Evolutionary conservation across 1,140 invertebrate species (phyloP).

Genomic region (Platorchestia sp.): DNA sequence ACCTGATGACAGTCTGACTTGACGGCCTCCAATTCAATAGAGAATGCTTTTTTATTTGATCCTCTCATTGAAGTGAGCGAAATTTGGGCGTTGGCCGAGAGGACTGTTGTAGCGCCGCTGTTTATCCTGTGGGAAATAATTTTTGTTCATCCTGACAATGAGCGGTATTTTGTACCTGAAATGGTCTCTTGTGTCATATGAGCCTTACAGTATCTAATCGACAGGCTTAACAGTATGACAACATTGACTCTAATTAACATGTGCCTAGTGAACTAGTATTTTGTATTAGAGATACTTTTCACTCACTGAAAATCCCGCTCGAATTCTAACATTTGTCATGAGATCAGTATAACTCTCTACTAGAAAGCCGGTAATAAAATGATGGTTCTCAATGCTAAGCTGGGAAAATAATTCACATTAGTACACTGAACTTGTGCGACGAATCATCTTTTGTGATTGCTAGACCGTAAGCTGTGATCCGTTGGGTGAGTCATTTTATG

Average conservation of each 20-base stretch:
- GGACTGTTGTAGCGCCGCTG: neutral
- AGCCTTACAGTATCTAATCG: neutral
- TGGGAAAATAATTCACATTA: no score
- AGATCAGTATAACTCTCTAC: no score
- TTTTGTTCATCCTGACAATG: neutral
- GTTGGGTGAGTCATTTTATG: no score
- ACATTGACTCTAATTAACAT: neutral
- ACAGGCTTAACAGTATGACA: neutral
- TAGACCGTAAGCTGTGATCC: no score
- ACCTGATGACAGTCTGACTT: constrained; percentile 10
- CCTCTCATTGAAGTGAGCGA: neutral
- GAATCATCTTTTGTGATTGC: no score
- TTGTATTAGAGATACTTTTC: no score
- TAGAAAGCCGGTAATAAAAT: no score
- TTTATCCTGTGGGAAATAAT: neutral
- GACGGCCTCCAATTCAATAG: neutral
- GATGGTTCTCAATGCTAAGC: no score
- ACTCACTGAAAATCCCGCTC: no score
- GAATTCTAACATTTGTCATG: no score
- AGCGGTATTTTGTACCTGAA: neutral
- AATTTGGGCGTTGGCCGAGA: neutral
- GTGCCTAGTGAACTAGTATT: no score
- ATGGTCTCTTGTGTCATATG: neutral
- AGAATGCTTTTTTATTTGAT: neutral
- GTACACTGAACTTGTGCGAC: no score